Percentiles rank a stretch among this genome's conserved stretches.
These are phyloP conservation scores for Rhinopomastus cyanomelas DNA, from an alignment of 2,113 vertebrate species.

Conservation along the genomic window DNA sequence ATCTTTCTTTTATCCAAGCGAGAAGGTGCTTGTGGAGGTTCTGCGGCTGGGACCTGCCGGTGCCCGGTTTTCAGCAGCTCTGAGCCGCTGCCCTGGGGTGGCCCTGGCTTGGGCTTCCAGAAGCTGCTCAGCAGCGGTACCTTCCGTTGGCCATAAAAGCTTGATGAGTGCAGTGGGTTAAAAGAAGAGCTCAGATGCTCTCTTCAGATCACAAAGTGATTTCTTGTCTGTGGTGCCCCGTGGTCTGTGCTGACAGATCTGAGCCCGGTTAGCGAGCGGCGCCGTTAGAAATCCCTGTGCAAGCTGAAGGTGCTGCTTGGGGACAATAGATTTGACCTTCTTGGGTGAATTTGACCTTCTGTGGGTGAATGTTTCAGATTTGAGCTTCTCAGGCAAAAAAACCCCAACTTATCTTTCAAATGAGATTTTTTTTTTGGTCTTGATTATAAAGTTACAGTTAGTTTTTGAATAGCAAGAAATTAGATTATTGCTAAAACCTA, in stretches of 20 bases:
- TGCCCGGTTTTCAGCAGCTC: neutral
- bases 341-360: neutral
- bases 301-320: neutral
- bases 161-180: neutral
- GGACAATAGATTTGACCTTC: neutral
- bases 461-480: neutral
- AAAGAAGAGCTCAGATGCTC: neutral
- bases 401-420: neutral
- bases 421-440: neutral
- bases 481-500: neutral
- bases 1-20: neutral
- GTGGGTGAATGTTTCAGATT: neutral
- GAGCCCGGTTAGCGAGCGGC: rapidly evolving
- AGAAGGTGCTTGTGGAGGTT: neutral
- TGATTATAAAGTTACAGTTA: neutral
- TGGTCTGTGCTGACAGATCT: neutral
- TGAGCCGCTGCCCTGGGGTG: neutral
- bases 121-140: neutral
- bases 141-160: neutral
- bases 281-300: neutral
- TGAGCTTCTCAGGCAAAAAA: neutral
- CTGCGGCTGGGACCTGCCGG: neutral
- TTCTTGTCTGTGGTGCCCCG: neutral
- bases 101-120: neutral
- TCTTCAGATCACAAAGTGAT: neutral